Base-by-base conservation (phyloP, 2,797 vertebrate species). In the Harpagifer antarcticus region DNA sequence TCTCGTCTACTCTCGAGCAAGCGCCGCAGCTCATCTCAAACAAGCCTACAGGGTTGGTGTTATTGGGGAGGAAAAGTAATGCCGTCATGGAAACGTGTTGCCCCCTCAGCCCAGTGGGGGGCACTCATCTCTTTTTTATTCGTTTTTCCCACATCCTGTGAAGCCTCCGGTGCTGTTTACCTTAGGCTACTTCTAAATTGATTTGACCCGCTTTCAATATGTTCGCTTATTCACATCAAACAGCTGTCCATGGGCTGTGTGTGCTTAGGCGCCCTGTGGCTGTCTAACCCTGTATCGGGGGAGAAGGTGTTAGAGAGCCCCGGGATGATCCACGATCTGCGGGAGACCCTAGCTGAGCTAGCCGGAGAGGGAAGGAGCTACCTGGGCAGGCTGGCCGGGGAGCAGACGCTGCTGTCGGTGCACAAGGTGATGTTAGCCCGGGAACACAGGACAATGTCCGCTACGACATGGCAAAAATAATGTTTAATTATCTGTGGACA, bases 361-460 rank as follows among this genome's bases (percentile, higher is more conserved):
- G 79, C 67, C 23, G 82, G 73, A 57, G 86, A 90, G 52, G 89
- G 82, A 0, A 89, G 73, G 58, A 3, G 78, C 9, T 89, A 84
- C 72, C 60, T 94, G 54, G 69, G 82, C 15, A 85, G 62, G n/a
- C 20, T 91, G 56, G 76, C 81, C 12, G 91, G 87, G 2, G 87
- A 92, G 67, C 84, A 89, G 76, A 82, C 83, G 48, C 49, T 93
- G 63, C 43, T 87, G 15, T 82, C 91, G 9, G 86, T 83, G 0
- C 79, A 88, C 5, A 89, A 93, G 91, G 33, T 37, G 33, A 37
- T 37, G 33, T 37, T 37, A 37, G 33, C 7, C 33, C 33, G 6
- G 7, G 33, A 37, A 6, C 7, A 37, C 33, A 37, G 33, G 33
- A 33, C 33, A 37, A 37, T 37, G 33, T 37, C 33, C 33, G 33